phyloP scores from a whole-genome alignment of 2,888 invertebrate species.

The Hirtodrosophila alboralis region DNA sequence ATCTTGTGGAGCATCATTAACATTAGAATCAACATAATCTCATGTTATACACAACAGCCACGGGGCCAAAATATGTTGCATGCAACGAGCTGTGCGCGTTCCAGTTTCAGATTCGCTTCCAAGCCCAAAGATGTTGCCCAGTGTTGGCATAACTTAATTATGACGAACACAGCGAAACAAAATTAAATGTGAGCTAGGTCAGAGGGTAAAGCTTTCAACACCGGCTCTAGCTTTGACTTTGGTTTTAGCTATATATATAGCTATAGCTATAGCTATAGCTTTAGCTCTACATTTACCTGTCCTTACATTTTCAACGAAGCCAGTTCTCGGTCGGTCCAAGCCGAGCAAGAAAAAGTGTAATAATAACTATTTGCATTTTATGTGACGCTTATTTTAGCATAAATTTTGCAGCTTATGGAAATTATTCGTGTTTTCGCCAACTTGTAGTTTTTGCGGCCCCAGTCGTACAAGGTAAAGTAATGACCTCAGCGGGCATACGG shows the following conservation, averaged over 20 bases:
- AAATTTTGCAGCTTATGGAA: conserved; percentile 73
- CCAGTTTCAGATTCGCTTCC: conserved; percentile 6
- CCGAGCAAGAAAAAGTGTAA: conserved; percentile 64
- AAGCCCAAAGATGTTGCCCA: conserved; percentile 10
- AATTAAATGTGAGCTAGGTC: conserved; percentile 30
- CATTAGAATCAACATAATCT: conserved; percentile 62
- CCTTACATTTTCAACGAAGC: conserved; percentile 4
- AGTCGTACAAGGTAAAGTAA: conserved; percentile 58
- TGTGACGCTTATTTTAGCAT: conserved; percentile 76
- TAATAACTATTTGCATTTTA: conserved; percentile 77
- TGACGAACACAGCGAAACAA: conserved; percentile 50
- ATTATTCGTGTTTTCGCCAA: conserved; percentile 65
- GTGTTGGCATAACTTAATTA: conserved; percentile 59
- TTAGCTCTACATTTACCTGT: neutral
- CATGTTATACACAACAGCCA: conserved; percentile 44
- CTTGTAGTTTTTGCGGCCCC: conserved; percentile 32
- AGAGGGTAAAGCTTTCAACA: conserved; percentile 14
- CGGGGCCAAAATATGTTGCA: conserved; percentile 29
- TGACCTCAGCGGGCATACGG: conserved; percentile 62
- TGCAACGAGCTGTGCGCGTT: conserved; percentile 49
- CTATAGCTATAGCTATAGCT: neutral
- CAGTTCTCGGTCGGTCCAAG: conserved; percentile 12
- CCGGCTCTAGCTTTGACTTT: neutral
- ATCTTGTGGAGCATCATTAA: conserved; percentile 51
- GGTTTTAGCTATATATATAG: neutral